Base-by-base conservation (phyloP, 2,888 invertebrate species). In the Chironomus tentans region DNA sequence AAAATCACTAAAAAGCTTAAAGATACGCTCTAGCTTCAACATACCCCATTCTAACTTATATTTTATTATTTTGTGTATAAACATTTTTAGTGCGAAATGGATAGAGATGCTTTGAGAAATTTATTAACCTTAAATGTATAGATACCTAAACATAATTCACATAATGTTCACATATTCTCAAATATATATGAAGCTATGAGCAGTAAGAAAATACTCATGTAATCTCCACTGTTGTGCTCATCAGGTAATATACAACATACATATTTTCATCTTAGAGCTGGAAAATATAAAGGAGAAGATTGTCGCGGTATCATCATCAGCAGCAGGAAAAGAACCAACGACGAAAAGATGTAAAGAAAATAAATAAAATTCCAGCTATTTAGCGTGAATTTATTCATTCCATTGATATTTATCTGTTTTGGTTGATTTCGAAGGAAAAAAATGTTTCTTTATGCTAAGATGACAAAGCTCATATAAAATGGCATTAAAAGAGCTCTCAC, bases 351-450 rank as follows among this genome's bases (percentile, higher is more conserved):
- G 18, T 24, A 24, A 13, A 21, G 10, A 22, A 62, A 65, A 65
- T 74, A 68, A 74, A 74, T 74, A 21, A 74, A 68, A 74, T 74
- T 74, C 68, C 68, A 68, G 38, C 71, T 46, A 73, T 73, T 73
- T 73, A 73, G 61, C 46, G 74, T 68, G 74, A 62, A 68, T 74
- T 74, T 74, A 74, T 68, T 74, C 74, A 56, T 56, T 56, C 38
- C 38, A 24, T 50, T 38, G 72, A 72, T 72, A 50, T 61, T 72
- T 72, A 72, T 71, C 71, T 56, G 47, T 28, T 71, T n/a, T 24
- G 38, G 71, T 56, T 73, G 28, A 73, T 73, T 73, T 73, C 73
- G 62, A 22, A 47, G 73, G 62, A 62, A 24, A 38, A 38, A 38
- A 38, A 2, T 1, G 1, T 38, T 38, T 5, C 5, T 65, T 21